Conservation (phyloP, 2,888 invertebrate species). For the Erynnis tages region DNA sequence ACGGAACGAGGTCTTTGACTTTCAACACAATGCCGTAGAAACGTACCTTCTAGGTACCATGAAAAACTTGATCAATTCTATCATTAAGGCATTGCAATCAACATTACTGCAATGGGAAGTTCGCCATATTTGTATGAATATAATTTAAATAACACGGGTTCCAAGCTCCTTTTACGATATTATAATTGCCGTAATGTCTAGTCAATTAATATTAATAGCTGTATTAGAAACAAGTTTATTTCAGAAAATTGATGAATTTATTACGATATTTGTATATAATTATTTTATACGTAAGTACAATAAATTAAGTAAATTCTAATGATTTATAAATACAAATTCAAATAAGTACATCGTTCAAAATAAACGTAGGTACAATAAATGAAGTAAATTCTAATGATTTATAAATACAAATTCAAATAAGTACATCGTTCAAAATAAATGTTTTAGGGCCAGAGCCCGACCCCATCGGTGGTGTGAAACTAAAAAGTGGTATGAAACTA, state of each 20-base stretch:
- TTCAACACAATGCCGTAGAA: conserved; percentile 22
- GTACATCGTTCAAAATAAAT: too few relatives aligned
- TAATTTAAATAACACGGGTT: background rate
- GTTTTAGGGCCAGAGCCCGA: too few relatives aligned
- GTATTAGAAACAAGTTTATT: background rate
- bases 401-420: too few relatives aligned
- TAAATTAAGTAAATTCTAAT: too few relatives aligned
- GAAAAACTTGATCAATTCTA: conserved; percentile 14
- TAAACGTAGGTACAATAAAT: too few relatives aligned
- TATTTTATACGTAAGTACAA: too few relatives aligned
- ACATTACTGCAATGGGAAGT: conserved; percentile 1
- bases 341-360: too few relatives aligned
- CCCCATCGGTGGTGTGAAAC: too few relatives aligned
- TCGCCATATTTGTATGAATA: conserved; percentile 7
- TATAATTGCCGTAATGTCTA: conserved; percentile 3
- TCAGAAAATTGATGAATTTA: background rate
- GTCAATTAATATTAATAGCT: background rate
- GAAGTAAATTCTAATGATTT: too few relatives aligned
- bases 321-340: too few relatives aligned
- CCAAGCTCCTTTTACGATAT: background rate
- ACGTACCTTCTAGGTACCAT: too few relatives aligned
- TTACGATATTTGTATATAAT: background rate
- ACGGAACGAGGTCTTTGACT: conserved; percentile 18
- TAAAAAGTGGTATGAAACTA: too few relatives aligned
- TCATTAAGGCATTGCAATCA: conserved; percentile 2